These are phyloP conservation scores for Lithosia quadra DNA, from an alignment of 2,888 invertebrate species.

Conservation along the genomic window DNA sequence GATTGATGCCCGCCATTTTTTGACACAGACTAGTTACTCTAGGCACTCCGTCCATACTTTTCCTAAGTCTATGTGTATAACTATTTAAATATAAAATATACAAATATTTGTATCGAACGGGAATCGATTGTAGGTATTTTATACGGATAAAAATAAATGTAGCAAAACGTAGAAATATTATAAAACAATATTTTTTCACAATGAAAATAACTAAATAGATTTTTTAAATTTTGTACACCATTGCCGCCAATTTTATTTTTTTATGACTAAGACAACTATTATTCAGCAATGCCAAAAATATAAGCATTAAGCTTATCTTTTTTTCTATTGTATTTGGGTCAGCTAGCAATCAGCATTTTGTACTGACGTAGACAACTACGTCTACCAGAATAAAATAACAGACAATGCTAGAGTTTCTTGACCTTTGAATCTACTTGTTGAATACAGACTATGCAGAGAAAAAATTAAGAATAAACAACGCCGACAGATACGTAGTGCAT, in stretches of 20 bases:
- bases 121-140: not conserved
- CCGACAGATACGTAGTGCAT: too few species aligned
- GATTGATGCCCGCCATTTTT: too few species aligned
- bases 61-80: too few species aligned
- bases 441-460: not conserved
- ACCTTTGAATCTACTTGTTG: constrained; percentile 1
- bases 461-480: not conserved
- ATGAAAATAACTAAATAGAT: not conserved
- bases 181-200: not conserved
- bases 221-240: not conserved
- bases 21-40: too few species aligned
- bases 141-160: too few species aligned
- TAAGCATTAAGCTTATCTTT: not conserved
- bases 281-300: not conserved
- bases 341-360: constrained; percentile 4
- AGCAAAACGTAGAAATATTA: not conserved
- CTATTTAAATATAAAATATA: too few species aligned
- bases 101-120: not conserved
- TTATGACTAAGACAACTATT: not conserved
- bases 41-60: too few species aligned
- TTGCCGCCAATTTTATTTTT: not conserved
- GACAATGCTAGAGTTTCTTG: not conserved
- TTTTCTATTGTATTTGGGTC: constrained; percentile 12
- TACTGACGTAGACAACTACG: not conserved
- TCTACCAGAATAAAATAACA: not conserved